Evolutionary conservation across 2,113 vertebrate genomes (phyloP).

Genomic region (Malurus melanocephalus): DNA sequence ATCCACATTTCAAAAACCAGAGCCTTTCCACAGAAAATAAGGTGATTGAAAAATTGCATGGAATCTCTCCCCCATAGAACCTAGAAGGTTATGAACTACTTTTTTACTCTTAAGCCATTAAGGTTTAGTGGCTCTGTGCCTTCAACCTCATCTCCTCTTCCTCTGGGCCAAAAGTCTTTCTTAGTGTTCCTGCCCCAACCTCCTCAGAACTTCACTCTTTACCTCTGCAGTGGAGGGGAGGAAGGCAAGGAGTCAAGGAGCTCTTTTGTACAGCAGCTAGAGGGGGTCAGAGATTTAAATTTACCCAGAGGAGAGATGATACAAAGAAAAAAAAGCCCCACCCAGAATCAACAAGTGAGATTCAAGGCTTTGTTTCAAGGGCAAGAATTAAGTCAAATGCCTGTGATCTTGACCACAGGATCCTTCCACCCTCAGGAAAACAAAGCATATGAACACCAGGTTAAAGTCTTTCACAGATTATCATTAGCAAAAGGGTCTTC

Average conservation of each 20-base stretch:
- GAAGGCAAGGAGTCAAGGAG: background rate
- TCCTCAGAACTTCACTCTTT: background rate
- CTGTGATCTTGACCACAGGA: background rate
- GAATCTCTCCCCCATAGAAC: background rate
- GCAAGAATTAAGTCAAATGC: background rate
- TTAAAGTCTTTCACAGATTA: background rate
- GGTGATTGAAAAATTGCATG: background rate
- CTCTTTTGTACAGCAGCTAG: slow-evolving; percentile 18
- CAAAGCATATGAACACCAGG: accelerated
- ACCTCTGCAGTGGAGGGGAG: background rate
- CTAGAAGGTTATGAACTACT: background rate
- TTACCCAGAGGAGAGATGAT: background rate
- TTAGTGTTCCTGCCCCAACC: background rate
- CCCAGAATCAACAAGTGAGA: background rate
- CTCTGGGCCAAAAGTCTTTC: background rate
- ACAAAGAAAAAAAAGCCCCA: background rate
- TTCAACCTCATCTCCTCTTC: background rate
- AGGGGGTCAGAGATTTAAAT: slow-evolving; percentile 30
- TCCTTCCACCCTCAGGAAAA: background rate
- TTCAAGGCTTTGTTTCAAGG: background rate
- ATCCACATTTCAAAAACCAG: background rate
- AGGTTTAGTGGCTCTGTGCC: background rate
- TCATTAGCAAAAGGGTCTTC: background rate
- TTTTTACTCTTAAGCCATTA: background rate
- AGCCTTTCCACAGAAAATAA: background rate